A percentile compares a stretch with the other conserved stretches of the same genome.
Evolutionary conservation across 2,113 vertebrate genomes (phyloP).

Genomic region (Heptranchias perlo): DNA sequence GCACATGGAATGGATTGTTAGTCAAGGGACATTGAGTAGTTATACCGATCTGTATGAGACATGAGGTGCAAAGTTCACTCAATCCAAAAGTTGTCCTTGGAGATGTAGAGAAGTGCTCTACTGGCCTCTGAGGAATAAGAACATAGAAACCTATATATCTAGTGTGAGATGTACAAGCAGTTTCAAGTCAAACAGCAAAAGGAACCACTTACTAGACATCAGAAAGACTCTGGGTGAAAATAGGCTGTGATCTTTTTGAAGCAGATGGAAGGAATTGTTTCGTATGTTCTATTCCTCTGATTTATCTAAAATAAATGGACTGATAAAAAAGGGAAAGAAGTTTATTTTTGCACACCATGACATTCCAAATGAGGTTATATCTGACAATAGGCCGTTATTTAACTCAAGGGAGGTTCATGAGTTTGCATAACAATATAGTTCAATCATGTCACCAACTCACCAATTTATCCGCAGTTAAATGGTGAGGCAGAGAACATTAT

Average conservation of each 20-base stretch:
- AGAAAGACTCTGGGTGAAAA: not conserved
- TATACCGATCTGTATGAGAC: not conserved
- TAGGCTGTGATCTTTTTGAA: not conserved
- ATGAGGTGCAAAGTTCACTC: not conserved
- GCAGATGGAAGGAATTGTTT: not conserved
- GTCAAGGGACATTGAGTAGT: not conserved
- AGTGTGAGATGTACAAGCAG: not conserved
- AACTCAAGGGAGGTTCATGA: no score
- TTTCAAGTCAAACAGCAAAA: not conserved
- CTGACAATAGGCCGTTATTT: no score
- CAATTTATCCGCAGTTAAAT: not conserved
- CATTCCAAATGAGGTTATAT: not conserved
- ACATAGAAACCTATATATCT: not conserved
- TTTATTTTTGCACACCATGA: not conserved
- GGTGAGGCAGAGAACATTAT: not conserved
- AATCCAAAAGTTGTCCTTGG: not conserved
- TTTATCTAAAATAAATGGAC: not conserved
- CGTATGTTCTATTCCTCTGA: not conserved
- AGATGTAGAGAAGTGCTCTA: not conserved
- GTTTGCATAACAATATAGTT: not conserved
- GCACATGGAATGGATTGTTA: not conserved
- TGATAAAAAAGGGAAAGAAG: not conserved
- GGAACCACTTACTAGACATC: not conserved
- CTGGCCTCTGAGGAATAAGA: not conserved
- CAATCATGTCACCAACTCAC: not conserved